Base-by-base conservation (phyloP, 1,140 invertebrate species). In the Caerostris darwini region DNA sequence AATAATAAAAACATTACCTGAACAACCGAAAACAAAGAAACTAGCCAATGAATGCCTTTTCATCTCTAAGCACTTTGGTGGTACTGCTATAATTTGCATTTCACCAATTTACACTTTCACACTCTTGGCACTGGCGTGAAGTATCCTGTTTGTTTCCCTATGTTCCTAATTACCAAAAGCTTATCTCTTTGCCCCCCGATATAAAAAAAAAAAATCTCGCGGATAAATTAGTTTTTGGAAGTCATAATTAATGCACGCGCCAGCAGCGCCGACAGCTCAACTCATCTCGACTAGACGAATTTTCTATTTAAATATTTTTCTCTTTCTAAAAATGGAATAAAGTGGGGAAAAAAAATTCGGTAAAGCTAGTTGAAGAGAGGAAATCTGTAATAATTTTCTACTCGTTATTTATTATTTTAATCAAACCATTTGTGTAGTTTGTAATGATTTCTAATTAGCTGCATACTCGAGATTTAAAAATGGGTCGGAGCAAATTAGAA, bases 231-330 rank as follows among this genome's bases (percentile, higher is more conserved):
- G 34, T 77, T 77, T 77, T 53, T 3, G 7, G 69, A 12, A 53
- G 34, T 77, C 19, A 77, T 77, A 53, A 77, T 77, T 77, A 77
- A 77, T 77, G 69, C 69, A 77, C 50, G 34, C 34, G 10, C 34
- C 69, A 50, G 69, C 34, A 53, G 6, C 8, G 69, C 8, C 69
- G 34, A 34, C 69, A 77, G 34, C 34, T 77, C 10, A 53, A 10
- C 7, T 5, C 69, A 5, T 64, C 34, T 53, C 19, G 69, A 5
- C 7, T 71, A 3, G 69, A 53, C 34, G 50, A 12, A 53, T 77
- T 77, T 19, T 50, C 69, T 77, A 77, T 77, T 77, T 77, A 77
- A 77, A 50, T 77, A 34, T 53, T 77, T 53, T 10, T 10, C 34
- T 12, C 19, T 34, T 50, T 7, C 8, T 53, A n/a, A n/a, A n/a